phyloP scores from a whole-genome alignment of 2,888 invertebrate genomes.

The Cantharis flavilabris region DNA sequence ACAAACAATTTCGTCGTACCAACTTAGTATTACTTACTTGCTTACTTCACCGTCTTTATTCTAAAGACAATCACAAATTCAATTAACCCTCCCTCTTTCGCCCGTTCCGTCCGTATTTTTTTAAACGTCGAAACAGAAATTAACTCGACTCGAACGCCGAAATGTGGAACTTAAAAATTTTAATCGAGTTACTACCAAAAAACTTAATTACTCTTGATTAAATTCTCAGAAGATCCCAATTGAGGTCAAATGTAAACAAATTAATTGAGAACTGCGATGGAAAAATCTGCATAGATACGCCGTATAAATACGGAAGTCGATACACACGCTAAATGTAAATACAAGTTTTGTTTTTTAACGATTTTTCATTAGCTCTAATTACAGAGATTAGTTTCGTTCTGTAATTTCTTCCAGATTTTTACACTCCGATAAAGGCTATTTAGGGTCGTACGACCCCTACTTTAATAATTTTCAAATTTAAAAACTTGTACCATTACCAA shows the following conservation, averaged over 20 bases:
- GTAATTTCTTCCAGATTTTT: not conserved
- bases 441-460: not conserved
- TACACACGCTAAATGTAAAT: not conserved
- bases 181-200: not conserved
- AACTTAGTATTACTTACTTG: constrained; percentile 9
- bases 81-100: not conserved
- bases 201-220: not conserved
- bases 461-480: not conserved
- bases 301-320: not conserved
- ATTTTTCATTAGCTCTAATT: not conserved
- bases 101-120: not conserved
- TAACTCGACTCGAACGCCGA: not conserved
- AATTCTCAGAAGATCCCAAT: not conserved
- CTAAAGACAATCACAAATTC: constrained; percentile 18
- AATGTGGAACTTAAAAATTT: not conserved
- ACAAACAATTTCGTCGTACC: constrained; percentile 23
- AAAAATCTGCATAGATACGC: not conserved
- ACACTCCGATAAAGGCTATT: not conserved
- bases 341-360: not conserved
- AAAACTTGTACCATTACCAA: not conserved
- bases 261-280: not conserved
- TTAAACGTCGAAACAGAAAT: not conserved
- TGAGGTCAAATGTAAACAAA: not conserved
- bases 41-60: constrained; percentile 11
- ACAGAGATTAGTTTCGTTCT: not conserved